Evolutionary conservation across 2,113 vertebrate genomes (phyloP), one percentile per base, ranked within the genome.

Genomic region (Sylvia atricapilla): DNA sequence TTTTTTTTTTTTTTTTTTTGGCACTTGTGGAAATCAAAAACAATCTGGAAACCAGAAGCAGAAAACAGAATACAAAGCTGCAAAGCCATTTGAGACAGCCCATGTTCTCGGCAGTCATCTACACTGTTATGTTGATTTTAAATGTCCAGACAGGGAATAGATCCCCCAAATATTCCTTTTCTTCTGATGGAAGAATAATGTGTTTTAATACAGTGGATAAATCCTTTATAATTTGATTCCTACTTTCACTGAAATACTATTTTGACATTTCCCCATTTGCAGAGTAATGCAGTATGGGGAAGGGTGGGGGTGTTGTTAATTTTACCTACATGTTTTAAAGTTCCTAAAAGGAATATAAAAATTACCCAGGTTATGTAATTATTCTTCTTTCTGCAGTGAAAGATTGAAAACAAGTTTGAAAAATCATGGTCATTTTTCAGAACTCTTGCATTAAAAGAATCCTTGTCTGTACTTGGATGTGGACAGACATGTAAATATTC

Each of bases 401-500:
- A n/a, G 44, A 23, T 2, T 11, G 28, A 52, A 83, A 56, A 11
- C 3, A 1, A 4, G 9, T 21, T 41, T 66, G 24, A 24, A 76
- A 41, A 59, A 56, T 11, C 5, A 3, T 24, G 47, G n/a, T 7
- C 1, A 2, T 33, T 79, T 53, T 31, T 12, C 64, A 70, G 21
- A 21, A 35, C 5, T 83, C 39, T 15, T 15, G 3, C 11, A 3
- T 56, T 27, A 20, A 35, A 59, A 37, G 1, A 5, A 19, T 58
- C 10, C 30, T 23, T 53, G 64, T 8, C 21, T 19, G 22, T 3
- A 1, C 3, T 25, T 1, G 4, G 5, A 1, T 4, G 28, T 13
- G 53, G 19, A 6, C 11, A 46, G 12, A 6, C 6, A 4, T 1
- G 13, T 1, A 9, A 28, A 47, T 22, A 55, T 4, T 15, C 16